Evolutionary conservation across 2,113 vertebrate genomes (phyloP), one percentile per base, ranked within the genome.

Genomic region (Indicator maculatus): DNA sequence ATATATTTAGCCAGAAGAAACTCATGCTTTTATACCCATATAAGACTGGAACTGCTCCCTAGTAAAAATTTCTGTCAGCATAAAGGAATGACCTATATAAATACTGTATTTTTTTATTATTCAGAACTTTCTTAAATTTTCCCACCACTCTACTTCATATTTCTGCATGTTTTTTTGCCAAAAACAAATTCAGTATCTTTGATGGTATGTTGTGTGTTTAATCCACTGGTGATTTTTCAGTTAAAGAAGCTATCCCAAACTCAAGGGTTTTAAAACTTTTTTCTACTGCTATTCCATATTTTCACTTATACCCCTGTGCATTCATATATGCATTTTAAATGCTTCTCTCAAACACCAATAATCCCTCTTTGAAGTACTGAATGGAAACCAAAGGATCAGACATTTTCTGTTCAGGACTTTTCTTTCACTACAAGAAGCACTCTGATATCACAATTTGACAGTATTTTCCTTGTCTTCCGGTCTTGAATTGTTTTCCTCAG

Each of bases 1-100:
- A 80, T 8, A 83, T 76, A 74, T 75, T 87, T 87, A 70, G 16
- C 50, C 47, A 78, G 38, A 91, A 75, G 19, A 88, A 89, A 76
- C 8, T 64, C 26, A 39, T n/a, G 31, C 36, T 64, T 72, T 78
- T 77, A 21, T 75, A 87, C 85, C 50, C 41, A 67, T 69, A 36
- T 70, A 89, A 93, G 85, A 89, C 47, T 74, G 77, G 52, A 89
- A 80, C 24, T 56, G 83, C 16, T 86, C 53, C 63, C 30, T 39
- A 50, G 52, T 83, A 95, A 93, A 94, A 93, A 60, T 61, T 88
- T 89, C 76, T 88, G 79, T 88, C 91, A 89, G 75, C 85, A 77
- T 95, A 88, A 91, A 95, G 87, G 60, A 93, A 95, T 96, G 93
- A 94, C 89, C 93, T 93, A 96, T 91, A 92, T 94, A 96, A 95